Base-by-base conservation (phyloP, 2,113 vertebrate genomes). In the Spea bombifrons region DNA sequence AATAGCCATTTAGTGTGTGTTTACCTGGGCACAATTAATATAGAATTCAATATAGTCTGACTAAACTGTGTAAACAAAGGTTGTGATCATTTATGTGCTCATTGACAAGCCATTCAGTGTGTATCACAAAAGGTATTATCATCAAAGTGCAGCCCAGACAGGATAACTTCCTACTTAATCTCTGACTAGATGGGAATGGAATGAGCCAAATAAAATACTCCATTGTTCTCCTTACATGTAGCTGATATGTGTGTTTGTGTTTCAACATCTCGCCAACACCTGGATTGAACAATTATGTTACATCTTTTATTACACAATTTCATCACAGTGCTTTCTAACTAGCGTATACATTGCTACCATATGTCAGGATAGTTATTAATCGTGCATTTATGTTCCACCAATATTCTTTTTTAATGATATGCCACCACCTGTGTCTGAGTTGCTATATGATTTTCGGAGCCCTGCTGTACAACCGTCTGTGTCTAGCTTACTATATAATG, bases 61-160 rank as follows among this genome's bases (percentile, higher is more conserved):
- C 74, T 52, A 55, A 78, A 81, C 71, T 74, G 64, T 76, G 76
- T 9, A 49, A 83, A 82, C 61, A 3, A 81, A 55, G 5, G 63
- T 52, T 43, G 57, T 84, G 78, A 77, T 53, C 81, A 70, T 67
- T 64, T 46, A 15, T 0, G 85, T 82, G 81, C 65, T 71, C 55
- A 75, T 7, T 9, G 53, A 44, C 49, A 78, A 78, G 75, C 63
- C 50, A 64, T 5, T 64, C 44, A 5, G 68, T n/a, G 1, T 66
- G 70, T 78, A 69, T 73, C 6, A 81, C 48, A 75, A 81, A 71
- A 83, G 66, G 55, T 80, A 68, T 75, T 85, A 84, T 71, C 66
- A 75, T 75, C n/a, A 43, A 81, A 8, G 3, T 9, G 16, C 65
- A 72, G 57, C 7, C 59, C 0, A 12, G 45, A 10, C 53, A 66